Evolutionary conservation across 2,888 invertebrate genomes (phyloP).

Genomic region (Eulithis prunata): DNA sequence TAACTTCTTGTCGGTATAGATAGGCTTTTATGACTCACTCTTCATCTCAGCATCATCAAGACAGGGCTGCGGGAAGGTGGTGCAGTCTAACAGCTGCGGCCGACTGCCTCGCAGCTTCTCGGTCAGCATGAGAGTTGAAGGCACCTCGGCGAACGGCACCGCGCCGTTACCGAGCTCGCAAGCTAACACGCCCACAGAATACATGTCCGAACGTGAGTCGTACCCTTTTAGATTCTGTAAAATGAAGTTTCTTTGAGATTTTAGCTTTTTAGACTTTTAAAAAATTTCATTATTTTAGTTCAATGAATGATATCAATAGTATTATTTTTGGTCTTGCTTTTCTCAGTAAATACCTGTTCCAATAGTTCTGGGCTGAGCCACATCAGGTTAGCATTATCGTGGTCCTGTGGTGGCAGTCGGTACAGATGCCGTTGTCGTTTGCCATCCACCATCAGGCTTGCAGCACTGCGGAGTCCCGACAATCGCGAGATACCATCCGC

Average conservation of each 20-base stretch:
- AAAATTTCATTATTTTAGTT: too few relatives aligned
- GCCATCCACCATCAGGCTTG: slow-evolving; percentile 89
- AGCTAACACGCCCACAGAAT: slow-evolving; percentile 94
- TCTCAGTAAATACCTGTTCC: slow-evolving; percentile 86
- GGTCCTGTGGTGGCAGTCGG: slow-evolving; percentile 89
- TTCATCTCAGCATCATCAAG: slow-evolving; percentile 72
- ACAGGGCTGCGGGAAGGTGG: slow-evolving; percentile 85
- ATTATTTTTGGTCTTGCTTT: too few relatives aligned
- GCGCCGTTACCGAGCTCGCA: slow-evolving; percentile 96
- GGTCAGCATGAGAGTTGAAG: slow-evolving; percentile 95
- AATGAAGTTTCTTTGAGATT: too few relatives aligned
- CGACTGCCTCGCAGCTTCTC: slow-evolving; percentile 93
- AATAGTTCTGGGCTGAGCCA: slow-evolving; percentile 97
- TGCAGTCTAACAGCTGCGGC: slow-evolving; percentile 90
- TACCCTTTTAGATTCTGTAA: slow-evolving; percentile 92
- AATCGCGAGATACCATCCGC: slow-evolving; percentile 89
- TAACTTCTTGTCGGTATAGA: too few relatives aligned
- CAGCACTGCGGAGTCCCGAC: slow-evolving; percentile 92
- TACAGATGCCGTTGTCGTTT: slow-evolving; percentile 88
- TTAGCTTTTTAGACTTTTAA: too few relatives aligned
- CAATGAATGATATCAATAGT: too few relatives aligned
- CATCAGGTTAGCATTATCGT: slow-evolving; percentile 88
- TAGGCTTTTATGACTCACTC: slow-evolving; percentile 50
- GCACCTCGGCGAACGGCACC: slow-evolving; percentile 93
- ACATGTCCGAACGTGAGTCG: slow-evolving; percentile 95